Evolutionary conservation across 2,113 vertebrate genomes (phyloP).

Genomic region (Piliocolobus tephrosceles): DNA sequence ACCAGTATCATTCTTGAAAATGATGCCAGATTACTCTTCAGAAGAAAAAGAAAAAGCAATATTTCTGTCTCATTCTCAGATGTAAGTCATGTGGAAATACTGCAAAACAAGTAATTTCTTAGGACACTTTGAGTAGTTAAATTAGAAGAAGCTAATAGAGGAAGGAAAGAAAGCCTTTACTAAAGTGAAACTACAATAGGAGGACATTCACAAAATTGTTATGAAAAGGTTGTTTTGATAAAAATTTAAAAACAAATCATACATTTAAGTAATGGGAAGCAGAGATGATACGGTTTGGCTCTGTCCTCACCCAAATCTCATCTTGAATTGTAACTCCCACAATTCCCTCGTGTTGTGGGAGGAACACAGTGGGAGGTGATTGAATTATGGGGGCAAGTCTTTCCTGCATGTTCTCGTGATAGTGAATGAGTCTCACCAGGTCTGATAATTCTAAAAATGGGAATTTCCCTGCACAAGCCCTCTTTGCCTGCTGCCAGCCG

Average conservation of each 20-base stretch:
- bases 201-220: background rate
- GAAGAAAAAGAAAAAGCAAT: constrained; percentile 65
- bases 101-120: constrained; percentile 20
- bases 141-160: background rate
- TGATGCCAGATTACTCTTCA: constrained; percentile 44
- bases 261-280: background rate
- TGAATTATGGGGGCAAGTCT: no score
- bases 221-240: background rate
- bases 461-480: no score
- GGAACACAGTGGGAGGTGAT: no score
- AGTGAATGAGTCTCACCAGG: no score
- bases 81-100: background rate
- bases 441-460: no score
- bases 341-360: no score
- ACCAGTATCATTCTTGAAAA: constrained; percentile 63
- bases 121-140: background rate
- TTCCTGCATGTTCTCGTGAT: no score
- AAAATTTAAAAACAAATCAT: background rate
- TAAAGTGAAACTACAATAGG: background rate
- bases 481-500: no score
- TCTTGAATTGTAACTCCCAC: no score
- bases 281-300: background rate
- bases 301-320: no score
- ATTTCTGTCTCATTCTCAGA: constrained; percentile 39
- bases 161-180: background rate